phyloP scores from a whole-genome alignment of 53 echinoderm and acorn worm species.

The Actinopyga echinites region DNA sequence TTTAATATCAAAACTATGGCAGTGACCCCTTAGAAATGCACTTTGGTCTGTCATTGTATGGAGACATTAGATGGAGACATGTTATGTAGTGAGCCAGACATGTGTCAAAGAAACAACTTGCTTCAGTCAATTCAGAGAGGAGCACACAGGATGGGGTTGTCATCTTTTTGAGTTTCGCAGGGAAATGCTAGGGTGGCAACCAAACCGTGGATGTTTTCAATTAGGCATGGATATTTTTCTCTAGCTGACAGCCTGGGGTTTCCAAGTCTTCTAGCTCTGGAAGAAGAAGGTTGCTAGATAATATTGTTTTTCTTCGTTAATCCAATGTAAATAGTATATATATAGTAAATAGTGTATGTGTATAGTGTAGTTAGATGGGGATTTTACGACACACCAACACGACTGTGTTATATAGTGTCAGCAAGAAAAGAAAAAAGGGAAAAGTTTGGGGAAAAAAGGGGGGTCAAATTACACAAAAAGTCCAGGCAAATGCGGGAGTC shows the following conservation, averaged over 20 bases:
- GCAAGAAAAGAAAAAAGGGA: no score
- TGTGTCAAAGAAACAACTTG: conserved; percentile 21
- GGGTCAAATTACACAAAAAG: no score
- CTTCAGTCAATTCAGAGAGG: conserved; percentile 17
- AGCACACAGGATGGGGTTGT: conserved; percentile 35
- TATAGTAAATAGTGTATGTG: no score
- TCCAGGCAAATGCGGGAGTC: no score
- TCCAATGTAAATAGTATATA: no score
- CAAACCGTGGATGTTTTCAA: conserved; percentile 33
- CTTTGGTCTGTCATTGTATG: background rate
- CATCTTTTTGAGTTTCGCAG: conserved; percentile 4
- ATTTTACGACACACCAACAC: no score
- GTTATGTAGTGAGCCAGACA: conserved; percentile 11
- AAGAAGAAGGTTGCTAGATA: no score
- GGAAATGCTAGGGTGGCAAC: conserved; percentile 17
- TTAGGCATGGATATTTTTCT: background rate
- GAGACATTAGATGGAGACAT: conserved; percentile 26
- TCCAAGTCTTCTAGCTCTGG: no score
- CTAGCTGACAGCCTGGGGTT: conserved; percentile 23
- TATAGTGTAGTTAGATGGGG: no score
- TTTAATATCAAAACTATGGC: background rate
- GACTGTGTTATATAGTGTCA: no score
- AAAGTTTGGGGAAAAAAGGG: no score
- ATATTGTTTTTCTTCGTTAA: no score
- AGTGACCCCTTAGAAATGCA: conserved; percentile 11